Percentiles rank a stretch among this genome's conserved stretches.
Evolutionary conservation across 2,113 vertebrate species (phyloP).

Genomic region (Corythornis vintsioides): DNA sequence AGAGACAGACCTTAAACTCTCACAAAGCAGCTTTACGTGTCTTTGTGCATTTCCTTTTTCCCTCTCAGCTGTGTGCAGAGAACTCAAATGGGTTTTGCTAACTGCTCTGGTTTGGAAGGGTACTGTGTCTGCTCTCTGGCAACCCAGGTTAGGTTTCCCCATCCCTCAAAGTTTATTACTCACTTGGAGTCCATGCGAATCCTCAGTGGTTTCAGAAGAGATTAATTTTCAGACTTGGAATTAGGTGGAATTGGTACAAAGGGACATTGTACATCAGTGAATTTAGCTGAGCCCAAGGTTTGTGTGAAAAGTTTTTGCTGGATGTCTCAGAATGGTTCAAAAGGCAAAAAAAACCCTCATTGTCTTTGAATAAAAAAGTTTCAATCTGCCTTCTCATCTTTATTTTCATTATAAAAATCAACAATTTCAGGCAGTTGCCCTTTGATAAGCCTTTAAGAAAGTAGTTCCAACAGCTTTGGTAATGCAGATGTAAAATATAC

Average conservation of each 20-base stretch:
- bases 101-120: not conserved
- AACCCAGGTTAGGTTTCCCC: not conserved
- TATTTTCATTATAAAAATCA: not conserved
- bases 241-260: not conserved
- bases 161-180: not conserved
- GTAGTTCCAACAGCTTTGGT: not conserved
- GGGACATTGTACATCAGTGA: not conserved
- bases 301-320: not conserved
- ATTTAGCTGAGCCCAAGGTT: not conserved
- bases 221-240: not conserved
- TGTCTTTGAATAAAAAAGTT: not conserved
- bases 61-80: not conserved
- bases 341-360: not conserved
- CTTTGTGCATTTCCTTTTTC: not conserved
- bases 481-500: not conserved
- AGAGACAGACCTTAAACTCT: not conserved
- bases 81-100: accelerated
- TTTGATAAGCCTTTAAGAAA: not conserved
- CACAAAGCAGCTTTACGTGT: not conserved
- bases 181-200: not conserved
- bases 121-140: not conserved
- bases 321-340: not conserved
- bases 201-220: not conserved
- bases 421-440: not conserved
- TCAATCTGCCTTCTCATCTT: not conserved